These are phyloP conservation scores for Microtus oregoni DNA, from an alignment of 2,113 vertebrate genomes.

Conservation along the genomic window DNA sequence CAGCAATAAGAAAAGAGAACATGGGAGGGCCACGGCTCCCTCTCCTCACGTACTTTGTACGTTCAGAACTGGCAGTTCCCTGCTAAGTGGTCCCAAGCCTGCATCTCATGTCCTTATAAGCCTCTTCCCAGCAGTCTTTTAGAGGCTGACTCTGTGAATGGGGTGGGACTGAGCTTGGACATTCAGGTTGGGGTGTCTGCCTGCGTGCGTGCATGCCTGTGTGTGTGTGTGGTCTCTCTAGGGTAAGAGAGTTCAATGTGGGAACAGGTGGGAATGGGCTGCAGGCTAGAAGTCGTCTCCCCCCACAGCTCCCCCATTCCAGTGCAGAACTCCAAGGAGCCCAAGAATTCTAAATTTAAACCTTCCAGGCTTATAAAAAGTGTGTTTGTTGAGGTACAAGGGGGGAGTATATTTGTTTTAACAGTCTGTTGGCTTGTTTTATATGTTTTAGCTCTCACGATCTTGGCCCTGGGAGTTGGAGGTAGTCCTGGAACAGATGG, in stretches of 20 bases:
- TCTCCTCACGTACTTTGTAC: neutral
- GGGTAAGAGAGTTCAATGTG: neutral
- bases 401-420: conserved; percentile 30
- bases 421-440: conserved; percentile 62
- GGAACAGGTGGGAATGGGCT: neutral
- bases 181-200: neutral
- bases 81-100: neutral
- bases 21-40: neutral
- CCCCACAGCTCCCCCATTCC: neutral
- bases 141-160: neutral
- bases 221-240: neutral
- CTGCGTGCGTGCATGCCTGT: too few relatives aligned
- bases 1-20: neutral
- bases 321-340: neutral
- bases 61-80: neutral
- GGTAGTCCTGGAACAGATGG: neutral
- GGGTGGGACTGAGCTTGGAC: neutral
- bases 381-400: conserved; percentile 51
- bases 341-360: conserved; percentile 45
- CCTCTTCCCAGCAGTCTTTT: neutral
- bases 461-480: neutral
- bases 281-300: neutral
- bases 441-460: neutral
- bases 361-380: conserved; percentile 31
- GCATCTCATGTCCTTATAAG: neutral